A percentile compares a stretch with the other conserved stretches of the same genome.
Evolutionary conservation across 2,113 vertebrate species (phyloP).

Genomic region (Oreochromis aureus): DNA sequence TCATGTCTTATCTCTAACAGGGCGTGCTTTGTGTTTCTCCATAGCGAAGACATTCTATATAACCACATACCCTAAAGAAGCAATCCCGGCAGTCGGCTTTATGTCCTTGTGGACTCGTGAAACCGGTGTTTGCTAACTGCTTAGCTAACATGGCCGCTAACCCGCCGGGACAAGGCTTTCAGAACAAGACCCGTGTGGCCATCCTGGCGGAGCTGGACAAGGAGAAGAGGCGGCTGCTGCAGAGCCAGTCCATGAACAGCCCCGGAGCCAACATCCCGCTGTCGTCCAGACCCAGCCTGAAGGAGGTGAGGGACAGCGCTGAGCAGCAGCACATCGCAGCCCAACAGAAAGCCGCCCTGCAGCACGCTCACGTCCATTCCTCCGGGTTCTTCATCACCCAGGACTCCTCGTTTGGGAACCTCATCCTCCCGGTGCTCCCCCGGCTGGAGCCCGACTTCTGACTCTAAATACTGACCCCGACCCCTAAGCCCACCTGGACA

Average conservation of each 20-base stretch:
- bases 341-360: constrained; percentile 91
- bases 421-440: constrained; percentile 94
- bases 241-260: constrained; percentile 87
- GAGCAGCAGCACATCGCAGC: constrained; percentile 96
- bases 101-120: neutral
- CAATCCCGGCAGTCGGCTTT: no score
- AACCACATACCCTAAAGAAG: neutral
- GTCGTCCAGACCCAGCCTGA: constrained; percentile 75
- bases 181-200: constrained; percentile 92
- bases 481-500: neutral
- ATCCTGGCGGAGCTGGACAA: constrained; percentile 96
- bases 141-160: neutral
- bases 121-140: neutral
- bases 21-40: neutral
- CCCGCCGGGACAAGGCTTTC: constrained; percentile 63
- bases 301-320: constrained; percentile 91
- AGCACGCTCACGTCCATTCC: constrained; percentile 94
- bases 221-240: constrained; percentile 91
- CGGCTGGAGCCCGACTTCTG: constrained; percentile 84
- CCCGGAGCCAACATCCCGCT: constrained; percentile 86
- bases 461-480: constrained; percentile 73
- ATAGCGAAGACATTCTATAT: neutral
- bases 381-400: constrained; percentile 98
- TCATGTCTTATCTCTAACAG: neutral
- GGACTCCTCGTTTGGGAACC: constrained; percentile 98